Base-by-base conservation (phyloP, 2,797 vertebrate genomes). In the Choloepus didactylus region DNA sequence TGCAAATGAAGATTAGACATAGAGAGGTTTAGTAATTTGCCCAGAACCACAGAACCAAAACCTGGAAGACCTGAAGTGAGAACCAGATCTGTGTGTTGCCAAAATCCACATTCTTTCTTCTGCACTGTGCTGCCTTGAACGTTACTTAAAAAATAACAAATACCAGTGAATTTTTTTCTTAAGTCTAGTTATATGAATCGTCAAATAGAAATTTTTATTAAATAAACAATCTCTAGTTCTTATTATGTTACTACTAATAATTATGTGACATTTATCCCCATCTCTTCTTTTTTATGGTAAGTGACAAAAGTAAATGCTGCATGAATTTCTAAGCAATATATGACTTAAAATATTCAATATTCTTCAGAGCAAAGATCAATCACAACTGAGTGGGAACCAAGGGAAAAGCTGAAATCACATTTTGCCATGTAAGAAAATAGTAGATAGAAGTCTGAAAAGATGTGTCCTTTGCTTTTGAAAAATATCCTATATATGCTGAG, bases 171-270 rank as follows among this genome's bases (percentile, higher is more conserved):
- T n/a, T 35, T 9, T 11, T 10, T 66, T 66, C 31, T 66, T n/a
- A 67, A 8, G 31, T 75, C 19, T 49, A 81, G 66, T 49, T 87
- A 16, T 21, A 60, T 25, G 10, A 12, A 86, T 16, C 81, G 59
- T 73, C 81, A 81, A 88, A 80, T 85, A 76, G 46, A 81, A 75
- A 2, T 1, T 79, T 85, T 67, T 87, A 35, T 66, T 81, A 93
- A 73, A 56, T 85, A 51, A 93, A 89, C 77, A 41, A 60, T 35
- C 59, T 86, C 41, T 60, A 80, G 27, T 73, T 44, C 29, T 44
- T 86, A 81, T 67, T 67, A 75, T 31, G 44, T 51, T 84, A 60
- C 27, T 89, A 76, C 27, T 60, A 84, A 64, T 16, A 62, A 81
- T 54, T 49, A 67, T 49, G 19, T 86, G 31, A 60, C 44, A 92